Evolutionary conservation across 2,797 vertebrate species (phyloP), one percentile per base, ranked within the genome.

Genomic region (Sciaenops ocellatus): DNA sequence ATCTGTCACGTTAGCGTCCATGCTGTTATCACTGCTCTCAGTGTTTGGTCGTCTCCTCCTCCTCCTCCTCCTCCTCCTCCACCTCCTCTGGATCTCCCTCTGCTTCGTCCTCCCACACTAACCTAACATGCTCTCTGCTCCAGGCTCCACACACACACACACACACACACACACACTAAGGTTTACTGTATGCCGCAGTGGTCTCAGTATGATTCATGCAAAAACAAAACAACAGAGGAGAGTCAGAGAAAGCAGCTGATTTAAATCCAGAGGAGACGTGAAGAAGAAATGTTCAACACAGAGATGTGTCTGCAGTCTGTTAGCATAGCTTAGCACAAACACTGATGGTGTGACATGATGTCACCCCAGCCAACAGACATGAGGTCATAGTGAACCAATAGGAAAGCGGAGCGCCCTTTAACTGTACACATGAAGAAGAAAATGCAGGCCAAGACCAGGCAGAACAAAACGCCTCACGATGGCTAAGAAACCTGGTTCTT

Each of bases 121-220:
- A 88, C 91, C 92, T 72, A 69, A 80, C 87, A 91, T 90, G 89
- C 90, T 78, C 86, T 72, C 62, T 80, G 90, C 89, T 81, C 83
- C 79, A 24, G 82, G 85, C 89, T 78, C 52, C 82, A 38, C 78
- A 69, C 11, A 38, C 34, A 38, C 34, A 38, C 34, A 38, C 30
- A 34, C 30, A 24, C 68, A 41, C 74, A 66, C 68, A 42, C 74
- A 66, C 78, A 72, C 79, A 47, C 72, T 13, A 57, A 7, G 76
- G 12, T 63, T 62, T 76, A 81, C 89, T 81, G 85, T 75, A 80
- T 76, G 77, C 78, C 6, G 75, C 87, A 78, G 82, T 42, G 73
- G 26, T 70, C 69, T 78, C 50, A 0, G 13, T 13, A 11, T 85
- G 85, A 90, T 76, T 85, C 83, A 85, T 76, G 38, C 76, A 38